phyloP scores from a whole-genome alignment of 2,113 vertebrate species.

The Alouatta palliata region DNA sequence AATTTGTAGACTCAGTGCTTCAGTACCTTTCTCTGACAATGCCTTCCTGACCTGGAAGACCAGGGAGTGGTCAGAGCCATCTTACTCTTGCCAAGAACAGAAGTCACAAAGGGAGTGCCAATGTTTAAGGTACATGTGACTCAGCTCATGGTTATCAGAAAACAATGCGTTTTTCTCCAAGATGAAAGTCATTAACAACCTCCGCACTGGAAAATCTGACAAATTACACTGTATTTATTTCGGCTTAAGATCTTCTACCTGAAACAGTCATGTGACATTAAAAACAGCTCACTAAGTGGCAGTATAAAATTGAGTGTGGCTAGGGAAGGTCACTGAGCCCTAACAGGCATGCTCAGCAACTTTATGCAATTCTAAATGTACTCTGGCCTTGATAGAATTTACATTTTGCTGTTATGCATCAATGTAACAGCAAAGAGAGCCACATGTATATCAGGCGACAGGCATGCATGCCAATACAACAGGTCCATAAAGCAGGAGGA shows the following conservation, averaged over 20 bases:
- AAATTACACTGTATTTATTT: slow-evolving; percentile 6
- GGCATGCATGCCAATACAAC: not conserved
- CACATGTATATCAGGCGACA: not conserved
- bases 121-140: not conserved
- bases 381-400: not conserved
- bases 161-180: not conserved
- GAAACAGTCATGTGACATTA: not conserved
- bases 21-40: not conserved
- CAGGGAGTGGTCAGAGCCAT: not conserved
- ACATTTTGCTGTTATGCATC: not conserved
- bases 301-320: not conserved
- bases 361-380: not conserved
- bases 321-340: not conserved
- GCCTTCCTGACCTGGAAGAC: not conserved
- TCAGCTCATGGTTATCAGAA: slow-evolving; percentile 22
- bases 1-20: not conserved
- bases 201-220: not conserved
- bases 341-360: not conserved
- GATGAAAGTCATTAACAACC: not conserved
- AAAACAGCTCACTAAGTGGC: not conserved
- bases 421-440: not conserved
- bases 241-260: slow-evolving; percentile 22
- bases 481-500: not conserved
- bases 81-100: not conserved
- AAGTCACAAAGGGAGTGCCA: slow-evolving; percentile 4